These are phyloP conservation scores for Globodera rostochiensis DNA, from an alignment of 1,140 invertebrate species.

Conservation along the genomic window DNA sequence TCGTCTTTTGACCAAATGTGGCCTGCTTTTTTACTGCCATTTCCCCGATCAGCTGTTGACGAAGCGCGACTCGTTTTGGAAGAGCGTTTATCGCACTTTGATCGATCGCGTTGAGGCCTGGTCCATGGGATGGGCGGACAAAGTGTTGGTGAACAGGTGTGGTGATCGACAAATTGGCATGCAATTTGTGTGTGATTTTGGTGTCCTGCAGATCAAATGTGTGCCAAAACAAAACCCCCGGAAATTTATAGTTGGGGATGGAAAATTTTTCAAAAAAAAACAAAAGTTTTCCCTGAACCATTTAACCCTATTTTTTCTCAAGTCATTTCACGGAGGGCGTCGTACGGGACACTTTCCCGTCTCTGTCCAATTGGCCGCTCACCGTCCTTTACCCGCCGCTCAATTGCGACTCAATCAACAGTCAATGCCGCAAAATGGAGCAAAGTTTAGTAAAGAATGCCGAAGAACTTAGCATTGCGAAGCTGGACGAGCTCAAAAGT, in stretches of 20 bases:
- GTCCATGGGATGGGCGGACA: conserved; percentile 80
- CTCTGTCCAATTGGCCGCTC: conserved; percentile 65
- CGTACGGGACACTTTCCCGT: conserved; percentile 67
- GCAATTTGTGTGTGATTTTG: no score
- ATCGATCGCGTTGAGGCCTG: conserved; percentile 88
- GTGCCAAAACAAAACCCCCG: no score
- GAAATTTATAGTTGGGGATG: no score
- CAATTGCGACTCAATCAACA: conserved; percentile 72
- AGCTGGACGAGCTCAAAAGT: background rate
- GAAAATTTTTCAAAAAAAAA: no score
- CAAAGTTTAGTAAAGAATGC: background rate
- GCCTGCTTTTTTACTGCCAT: conserved; percentile 93
- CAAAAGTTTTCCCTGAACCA: background rate
- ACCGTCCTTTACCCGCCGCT: conserved; percentile 87
- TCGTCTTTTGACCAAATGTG: conserved; percentile 70
- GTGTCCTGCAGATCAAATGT: no score
- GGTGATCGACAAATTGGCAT: background rate
- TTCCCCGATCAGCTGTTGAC: conserved; percentile 91
- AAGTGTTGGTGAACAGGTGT: conserved; percentile 82
- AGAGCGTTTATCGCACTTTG: conserved; percentile 78
- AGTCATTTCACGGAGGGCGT: conserved; percentile 79
- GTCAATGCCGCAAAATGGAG: conserved; percentile 42
- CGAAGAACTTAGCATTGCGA: background rate
- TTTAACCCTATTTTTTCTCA: conserved; percentile 82
- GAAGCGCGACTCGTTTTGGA: conserved; percentile 70